Conservation (phyloP, 2,797 vertebrate genomes). For the Brachyrhaphis roseni region DNA sequence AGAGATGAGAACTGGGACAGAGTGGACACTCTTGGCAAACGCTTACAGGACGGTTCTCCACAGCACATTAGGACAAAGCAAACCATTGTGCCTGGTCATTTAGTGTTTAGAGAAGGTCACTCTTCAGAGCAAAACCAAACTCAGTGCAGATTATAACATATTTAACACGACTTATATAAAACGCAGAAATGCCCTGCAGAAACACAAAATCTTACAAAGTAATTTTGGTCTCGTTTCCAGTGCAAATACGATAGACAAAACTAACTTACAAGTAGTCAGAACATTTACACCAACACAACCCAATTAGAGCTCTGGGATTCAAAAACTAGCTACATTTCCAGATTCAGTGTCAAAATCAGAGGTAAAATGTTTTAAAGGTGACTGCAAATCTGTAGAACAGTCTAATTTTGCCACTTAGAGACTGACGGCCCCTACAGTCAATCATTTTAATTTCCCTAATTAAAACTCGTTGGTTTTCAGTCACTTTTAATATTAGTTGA, state of each 20-base stretch:
- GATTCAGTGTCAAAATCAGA: background rate
- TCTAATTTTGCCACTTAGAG: background rate
- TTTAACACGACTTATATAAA: background rate
- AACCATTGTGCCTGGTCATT: slow-evolving; percentile 46
- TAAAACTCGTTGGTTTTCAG: background rate
- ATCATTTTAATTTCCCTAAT: background rate
- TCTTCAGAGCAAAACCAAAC: slow-evolving; percentile 13
- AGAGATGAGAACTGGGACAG: slow-evolving; percentile 54
- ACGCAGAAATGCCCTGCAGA: background rate
- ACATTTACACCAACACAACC: too few species aligned
- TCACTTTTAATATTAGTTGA: background rate
- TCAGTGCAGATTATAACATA: background rate
- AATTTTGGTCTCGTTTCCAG: too few species aligned
- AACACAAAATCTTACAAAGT: too few species aligned
- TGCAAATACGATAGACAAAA: too few species aligned
- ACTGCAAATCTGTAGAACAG: background rate
- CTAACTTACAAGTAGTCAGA: too few species aligned
- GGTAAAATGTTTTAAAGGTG: background rate
- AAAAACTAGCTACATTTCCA: too few species aligned
- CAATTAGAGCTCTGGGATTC: too few species aligned
- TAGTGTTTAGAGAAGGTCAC: slow-evolving; percentile 30
- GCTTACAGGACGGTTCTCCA: slow-evolving; percentile 12
- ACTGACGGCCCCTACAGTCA: background rate
- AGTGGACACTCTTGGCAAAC: slow-evolving; percentile 31
- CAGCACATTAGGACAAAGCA: slow-evolving; percentile 46